Evolutionary conservation across 2,888 invertebrate species (phyloP).

Genomic region (Abscondita cerata): DNA sequence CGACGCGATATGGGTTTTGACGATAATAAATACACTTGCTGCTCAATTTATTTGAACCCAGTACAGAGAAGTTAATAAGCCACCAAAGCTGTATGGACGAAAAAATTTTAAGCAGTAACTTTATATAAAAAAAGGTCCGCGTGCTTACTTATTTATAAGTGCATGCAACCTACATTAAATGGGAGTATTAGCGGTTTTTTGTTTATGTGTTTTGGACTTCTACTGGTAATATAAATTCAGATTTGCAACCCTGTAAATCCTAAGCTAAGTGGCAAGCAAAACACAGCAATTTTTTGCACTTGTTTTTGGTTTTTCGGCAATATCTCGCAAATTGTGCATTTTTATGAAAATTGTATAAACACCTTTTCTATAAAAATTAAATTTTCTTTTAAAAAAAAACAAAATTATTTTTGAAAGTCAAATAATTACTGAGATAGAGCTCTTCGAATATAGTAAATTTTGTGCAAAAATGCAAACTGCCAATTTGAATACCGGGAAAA

Average conservation of each 20-base stretch:
- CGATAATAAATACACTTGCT: background rate
- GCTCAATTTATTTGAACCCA: background rate
- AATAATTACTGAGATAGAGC: no score
- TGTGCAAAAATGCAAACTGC: background rate
- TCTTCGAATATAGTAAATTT: background rate
- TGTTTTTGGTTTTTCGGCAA: no score
- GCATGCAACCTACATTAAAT: no score
- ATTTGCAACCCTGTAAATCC: no score
- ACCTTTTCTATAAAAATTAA: background rate
- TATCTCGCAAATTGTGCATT: background rate
- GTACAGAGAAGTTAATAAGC: conserved; percentile 1
- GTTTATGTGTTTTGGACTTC: no score
- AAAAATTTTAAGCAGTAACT: background rate
- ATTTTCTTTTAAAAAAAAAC: background rate
- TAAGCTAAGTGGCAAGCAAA: no score
- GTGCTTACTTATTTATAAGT: background rate
- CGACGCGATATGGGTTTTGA: background rate
- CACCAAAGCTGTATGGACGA: background rate
- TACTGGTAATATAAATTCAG: no score
- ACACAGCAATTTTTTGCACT: no score
- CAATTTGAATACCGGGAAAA: background rate
- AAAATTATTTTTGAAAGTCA: background rate
- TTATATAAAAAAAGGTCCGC: no score
- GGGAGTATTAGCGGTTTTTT: no score
- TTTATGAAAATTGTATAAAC: background rate